Conservation (phyloP, 2,888 invertebrate species). For the Lamellibrachia satsuma region DNA sequence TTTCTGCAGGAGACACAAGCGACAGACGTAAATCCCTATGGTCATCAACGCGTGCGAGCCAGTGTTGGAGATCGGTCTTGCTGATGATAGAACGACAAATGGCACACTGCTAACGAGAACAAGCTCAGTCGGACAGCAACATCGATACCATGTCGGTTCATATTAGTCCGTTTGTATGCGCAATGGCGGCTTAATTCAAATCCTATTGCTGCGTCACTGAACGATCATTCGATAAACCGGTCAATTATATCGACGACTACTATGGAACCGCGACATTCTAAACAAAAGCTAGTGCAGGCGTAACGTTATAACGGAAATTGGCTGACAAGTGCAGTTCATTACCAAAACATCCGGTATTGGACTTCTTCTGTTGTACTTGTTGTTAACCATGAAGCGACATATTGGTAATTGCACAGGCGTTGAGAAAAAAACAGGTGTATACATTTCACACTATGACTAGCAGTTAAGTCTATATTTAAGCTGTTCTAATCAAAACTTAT, state of each 20-base stretch:
- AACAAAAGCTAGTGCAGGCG: neutral
- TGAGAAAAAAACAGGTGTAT: neutral
- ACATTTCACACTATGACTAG: neutral
- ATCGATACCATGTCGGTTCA: neutral
- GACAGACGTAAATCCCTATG: neutral
- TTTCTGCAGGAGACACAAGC: neutral
- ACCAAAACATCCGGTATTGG: neutral
- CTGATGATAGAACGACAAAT: neutral
- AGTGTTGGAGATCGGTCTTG: neutral
- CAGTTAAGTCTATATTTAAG: neutral
- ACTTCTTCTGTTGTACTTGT: neutral
- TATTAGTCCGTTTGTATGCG: neutral
- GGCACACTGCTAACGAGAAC: neutral
- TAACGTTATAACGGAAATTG: neutral
- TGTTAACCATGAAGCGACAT: neutral
- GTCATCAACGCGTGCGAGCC: neutral
- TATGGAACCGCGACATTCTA: neutral
- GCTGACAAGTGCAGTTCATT: neutral
- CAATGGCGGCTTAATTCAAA: neutral
- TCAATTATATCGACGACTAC: neutral
- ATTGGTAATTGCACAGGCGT: conserved; percentile 1
- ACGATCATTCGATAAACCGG: conserved; percentile 3
- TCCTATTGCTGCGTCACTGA: neutral
- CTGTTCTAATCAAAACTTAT: neutral
- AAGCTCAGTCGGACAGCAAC: neutral